Evolutionary conservation across 2,797 vertebrate genomes (phyloP).

Genomic region (Ispidina lecontei): DNA sequence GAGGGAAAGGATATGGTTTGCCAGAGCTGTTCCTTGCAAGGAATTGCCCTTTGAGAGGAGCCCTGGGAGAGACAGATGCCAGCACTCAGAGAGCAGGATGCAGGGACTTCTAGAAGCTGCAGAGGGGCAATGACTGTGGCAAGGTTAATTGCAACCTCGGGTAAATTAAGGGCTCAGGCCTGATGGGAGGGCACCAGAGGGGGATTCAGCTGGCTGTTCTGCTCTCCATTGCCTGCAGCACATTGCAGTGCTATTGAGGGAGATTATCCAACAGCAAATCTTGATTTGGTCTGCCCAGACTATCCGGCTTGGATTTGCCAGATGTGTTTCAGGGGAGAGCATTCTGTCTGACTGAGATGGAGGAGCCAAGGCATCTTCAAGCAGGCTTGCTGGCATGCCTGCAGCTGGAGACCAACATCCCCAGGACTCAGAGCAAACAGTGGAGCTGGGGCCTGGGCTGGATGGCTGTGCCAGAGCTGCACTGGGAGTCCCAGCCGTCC

Average conservation of each 20-base stretch:
- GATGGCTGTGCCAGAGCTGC: background rate
- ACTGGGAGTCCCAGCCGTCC: rapidly evolving
- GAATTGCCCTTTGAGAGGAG: background rate
- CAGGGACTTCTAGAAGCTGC: background rate
- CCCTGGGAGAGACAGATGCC: background rate
- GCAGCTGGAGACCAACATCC: background rate
- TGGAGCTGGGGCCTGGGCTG: background rate
- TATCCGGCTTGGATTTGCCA: background rate
- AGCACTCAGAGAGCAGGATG: background rate
- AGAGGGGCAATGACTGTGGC: background rate
- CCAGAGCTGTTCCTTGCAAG: background rate
- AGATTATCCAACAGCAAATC: background rate
- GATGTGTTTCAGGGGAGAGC: background rate
- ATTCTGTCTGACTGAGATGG: background rate
- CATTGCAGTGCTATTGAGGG: background rate
- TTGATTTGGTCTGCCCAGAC: background rate
- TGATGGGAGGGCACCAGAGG: background rate
- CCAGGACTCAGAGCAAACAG: background rate
- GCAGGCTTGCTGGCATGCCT: background rate
- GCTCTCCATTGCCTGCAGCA: background rate
- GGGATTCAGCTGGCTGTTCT: background rate
- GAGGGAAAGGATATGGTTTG: background rate
- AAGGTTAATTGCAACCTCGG: background rate
- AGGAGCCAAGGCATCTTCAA: background rate
- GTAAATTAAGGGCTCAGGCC: background rate